phyloP scores from a whole-genome alignment of 2,797 vertebrate species.

The Alosa sapidissima region DNA sequence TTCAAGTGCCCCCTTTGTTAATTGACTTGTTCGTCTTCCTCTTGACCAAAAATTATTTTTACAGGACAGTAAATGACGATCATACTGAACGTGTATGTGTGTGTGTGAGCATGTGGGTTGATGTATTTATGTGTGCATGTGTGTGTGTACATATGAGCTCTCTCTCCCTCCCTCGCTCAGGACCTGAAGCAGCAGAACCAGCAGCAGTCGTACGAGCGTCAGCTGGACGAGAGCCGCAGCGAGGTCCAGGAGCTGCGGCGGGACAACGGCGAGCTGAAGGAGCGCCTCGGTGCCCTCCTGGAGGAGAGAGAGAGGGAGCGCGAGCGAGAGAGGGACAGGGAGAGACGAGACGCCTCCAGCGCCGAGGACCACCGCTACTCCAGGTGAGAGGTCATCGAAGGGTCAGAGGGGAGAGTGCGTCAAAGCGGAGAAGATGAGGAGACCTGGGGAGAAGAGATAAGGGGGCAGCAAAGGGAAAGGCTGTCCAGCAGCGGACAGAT shows the following conservation, averaged over 20 bases:
- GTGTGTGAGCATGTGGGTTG: no score
- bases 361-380: not conserved
- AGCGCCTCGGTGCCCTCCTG: slow-evolving; percentile 70
- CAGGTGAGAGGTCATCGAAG: not conserved
- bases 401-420: not conserved
- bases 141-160: not conserved
- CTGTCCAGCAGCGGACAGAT: not conserved
- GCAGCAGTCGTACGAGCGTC: slow-evolving; percentile 76
- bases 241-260: slow-evolving; percentile 77
- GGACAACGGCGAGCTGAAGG: slow-evolving; percentile 81
- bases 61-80: no score
- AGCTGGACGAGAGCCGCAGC: slow-evolving; percentile 77
- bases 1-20: not conserved
- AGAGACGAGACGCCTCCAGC: not conserved
- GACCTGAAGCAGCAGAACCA: slow-evolving; percentile 79
- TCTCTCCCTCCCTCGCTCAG: slow-evolving; percentile 47
- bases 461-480: not conserved
- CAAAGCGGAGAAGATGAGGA: not conserved
- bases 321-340: slow-evolving; percentile 65
- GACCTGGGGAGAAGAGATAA: not conserved
- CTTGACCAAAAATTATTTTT: not conserved
- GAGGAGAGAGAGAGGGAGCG: slow-evolving; percentile 65
- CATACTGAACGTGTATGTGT: no score
- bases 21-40: not conserved
- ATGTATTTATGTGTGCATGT: no score